Base-by-base conservation (phyloP, 2,113 vertebrate species). In the Esox niger region DNA sequence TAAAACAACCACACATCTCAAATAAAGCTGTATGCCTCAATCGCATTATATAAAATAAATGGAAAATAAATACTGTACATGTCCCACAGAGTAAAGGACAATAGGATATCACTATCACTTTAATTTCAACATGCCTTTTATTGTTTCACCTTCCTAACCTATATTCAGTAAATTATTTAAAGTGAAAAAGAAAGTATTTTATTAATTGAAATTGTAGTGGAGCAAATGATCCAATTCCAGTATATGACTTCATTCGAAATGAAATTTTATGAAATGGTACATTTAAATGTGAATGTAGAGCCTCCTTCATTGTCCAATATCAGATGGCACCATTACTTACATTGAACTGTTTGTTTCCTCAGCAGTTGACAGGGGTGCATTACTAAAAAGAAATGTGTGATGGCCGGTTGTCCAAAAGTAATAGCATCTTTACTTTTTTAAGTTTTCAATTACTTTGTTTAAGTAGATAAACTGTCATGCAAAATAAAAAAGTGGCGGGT, bases 211-310 rank as follows among this genome's bases (percentile, higher is more conserved):
- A 67, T 71, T 61, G 63, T 76, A 74, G 63, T 20, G 70, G 65
- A 70, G 80, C 47, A 64, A 66, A 60, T 62, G 73, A 68, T 73
- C 82, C 83, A 91, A 89, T 77, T 77, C n/a, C n/a, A n/a, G n/a
- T n/a, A 78, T 77, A 78, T 76, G 76, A 73, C 93, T 95, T 94
- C 94, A 95, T 94, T 94, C 91, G 90, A 94, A 94, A n/a, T n/a
- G n/a, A n/a, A n/a, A n/a, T n/a, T n/a, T n/a, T n/a, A n/a, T n/a
- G n/a, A n/a, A n/a, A 94, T 83, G 65, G 92, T 92, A 91, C 91
- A 92, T 92, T 94, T 91, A 90, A 93, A 93, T 92, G 92, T 89
- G 93, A 88, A 91, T 89, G 92, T 92, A 91, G 89, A n/a, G n/a
- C n/a, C n/a, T n/a, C n/a, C n/a, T n/a, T n/a, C n/a, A n/a, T n/a